phyloP scores from a whole-genome alignment of 2,797 vertebrate species.

The Sebastes trivittatus region DNA sequence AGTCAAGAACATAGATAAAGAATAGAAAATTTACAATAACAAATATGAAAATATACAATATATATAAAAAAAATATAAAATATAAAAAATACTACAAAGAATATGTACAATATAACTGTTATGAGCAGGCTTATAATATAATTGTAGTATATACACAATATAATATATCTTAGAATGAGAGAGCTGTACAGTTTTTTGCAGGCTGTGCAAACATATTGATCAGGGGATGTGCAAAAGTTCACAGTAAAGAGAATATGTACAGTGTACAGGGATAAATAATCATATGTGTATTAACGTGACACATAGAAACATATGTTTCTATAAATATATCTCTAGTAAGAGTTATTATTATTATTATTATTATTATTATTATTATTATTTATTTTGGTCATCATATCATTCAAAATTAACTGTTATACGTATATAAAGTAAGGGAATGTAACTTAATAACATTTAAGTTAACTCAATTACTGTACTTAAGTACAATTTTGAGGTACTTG shows the following conservation, averaged over 20 bases:
- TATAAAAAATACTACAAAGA: not conserved
- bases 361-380: no score
- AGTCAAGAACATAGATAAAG: not conserved
- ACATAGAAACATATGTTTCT: not conserved
- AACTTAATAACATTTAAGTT: not conserved
- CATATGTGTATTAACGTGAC: not conserved
- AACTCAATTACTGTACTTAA: not conserved
- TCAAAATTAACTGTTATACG: no score
- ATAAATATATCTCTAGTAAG: not conserved
- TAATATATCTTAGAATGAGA: not conserved
- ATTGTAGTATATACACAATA: not conserved
- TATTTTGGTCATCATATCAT: no score
- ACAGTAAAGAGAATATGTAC: not conserved
- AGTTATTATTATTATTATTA: not conserved
- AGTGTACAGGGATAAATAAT: not conserved
- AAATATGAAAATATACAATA: not conserved
- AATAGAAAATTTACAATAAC: not conserved
- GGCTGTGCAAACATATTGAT: not conserved
- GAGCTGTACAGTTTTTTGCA: not conserved
- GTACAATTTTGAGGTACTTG: not conserved
- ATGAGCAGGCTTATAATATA: not conserved
- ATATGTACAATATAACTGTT: not conserved
- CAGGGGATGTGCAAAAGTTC: no score
- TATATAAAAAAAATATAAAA: no score
- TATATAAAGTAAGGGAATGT: no score